Evolutionary conservation across 1,140 invertebrate genomes (phyloP).

Genomic region (Monochamus saltuarius): DNA sequence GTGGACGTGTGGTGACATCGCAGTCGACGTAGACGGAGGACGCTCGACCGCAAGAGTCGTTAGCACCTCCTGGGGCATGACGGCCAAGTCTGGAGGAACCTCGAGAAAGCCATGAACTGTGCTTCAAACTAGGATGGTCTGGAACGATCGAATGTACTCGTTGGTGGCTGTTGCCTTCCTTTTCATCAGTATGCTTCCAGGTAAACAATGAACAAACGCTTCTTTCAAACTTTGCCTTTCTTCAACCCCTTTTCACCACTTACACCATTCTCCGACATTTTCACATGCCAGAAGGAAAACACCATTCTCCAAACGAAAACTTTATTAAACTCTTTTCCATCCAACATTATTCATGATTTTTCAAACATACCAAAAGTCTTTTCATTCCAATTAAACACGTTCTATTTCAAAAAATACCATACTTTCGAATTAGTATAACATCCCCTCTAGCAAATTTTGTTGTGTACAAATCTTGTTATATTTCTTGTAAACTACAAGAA

Average conservation of each 20-base stretch:
- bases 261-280: background rate
- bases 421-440: too few relatives aligned
- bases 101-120: slow-evolving; percentile 9
- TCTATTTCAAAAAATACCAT: too few relatives aligned
- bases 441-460: too few relatives aligned
- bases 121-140: slow-evolving; percentile 11
- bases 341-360: background rate
- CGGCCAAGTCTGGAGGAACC: slow-evolving; percentile 13
- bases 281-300: background rate
- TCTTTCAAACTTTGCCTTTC: background rate
- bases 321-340: background rate
- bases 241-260: background rate
- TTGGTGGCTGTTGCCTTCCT: slow-evolving; percentile 15
- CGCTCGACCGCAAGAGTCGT: slow-evolving; percentile 4
- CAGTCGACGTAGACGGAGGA: background rate
- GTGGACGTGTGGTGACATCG: slow-evolving; percentile 5
- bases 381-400: too few relatives aligned
- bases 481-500: too few relatives aligned
- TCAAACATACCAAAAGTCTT: background rate
- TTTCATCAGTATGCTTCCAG: slow-evolving; percentile 15
- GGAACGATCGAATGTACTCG: slow-evolving; percentile 16
- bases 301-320: background rate
- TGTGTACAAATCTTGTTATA: too few relatives aligned
- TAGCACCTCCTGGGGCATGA: slow-evolving; percentile 20
- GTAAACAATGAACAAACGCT: slow-evolving; percentile 8